A percentile compares a stretch with the other conserved stretches of the same genome.
Evolutionary conservation across 2,113 vertebrate genomes (phyloP).

Genomic region (Platichthys stellatus): DNA sequence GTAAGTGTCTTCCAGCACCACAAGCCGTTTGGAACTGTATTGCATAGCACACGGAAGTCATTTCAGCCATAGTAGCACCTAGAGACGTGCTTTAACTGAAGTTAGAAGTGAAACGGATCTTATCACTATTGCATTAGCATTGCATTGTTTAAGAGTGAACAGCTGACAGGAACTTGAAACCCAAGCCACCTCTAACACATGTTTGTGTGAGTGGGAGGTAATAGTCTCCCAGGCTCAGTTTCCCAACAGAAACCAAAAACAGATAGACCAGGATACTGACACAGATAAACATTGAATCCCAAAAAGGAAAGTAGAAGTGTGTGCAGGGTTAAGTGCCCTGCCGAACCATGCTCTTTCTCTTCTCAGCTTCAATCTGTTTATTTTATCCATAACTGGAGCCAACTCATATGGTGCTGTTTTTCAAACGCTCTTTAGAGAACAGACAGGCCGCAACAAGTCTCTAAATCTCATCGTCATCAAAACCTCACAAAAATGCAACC

Average conservation of each 20-base stretch:
- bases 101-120: not conserved
- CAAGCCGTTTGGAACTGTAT: not conserved
- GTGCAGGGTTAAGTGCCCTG: no score
- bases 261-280: not conserved
- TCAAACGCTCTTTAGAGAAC: not conserved
- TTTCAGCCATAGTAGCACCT: no score
- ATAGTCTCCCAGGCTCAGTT: not conserved
- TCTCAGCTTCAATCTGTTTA: not conserved
- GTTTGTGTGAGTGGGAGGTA: not conserved
- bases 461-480: not conserved
- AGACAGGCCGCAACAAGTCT: not conserved
- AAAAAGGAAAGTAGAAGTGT: not conserved
- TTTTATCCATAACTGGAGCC: not conserved
- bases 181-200: not conserved
- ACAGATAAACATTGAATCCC: not conserved
- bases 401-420: not conserved
- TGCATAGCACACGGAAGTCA: not conserved
- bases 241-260: not conserved
- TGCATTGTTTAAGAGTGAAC: not conserved
- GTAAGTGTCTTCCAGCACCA: not conserved
- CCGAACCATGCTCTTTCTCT: not conserved
- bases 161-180: not conserved
- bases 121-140: not conserved
- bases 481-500: not conserved
- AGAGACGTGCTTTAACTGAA: not conserved